Percentiles rank a stretch among this genome's conserved stretches.
phyloP scores from a whole-genome alignment of 2,797 vertebrate genomes.

The Chaenodraco wilsoni region DNA sequence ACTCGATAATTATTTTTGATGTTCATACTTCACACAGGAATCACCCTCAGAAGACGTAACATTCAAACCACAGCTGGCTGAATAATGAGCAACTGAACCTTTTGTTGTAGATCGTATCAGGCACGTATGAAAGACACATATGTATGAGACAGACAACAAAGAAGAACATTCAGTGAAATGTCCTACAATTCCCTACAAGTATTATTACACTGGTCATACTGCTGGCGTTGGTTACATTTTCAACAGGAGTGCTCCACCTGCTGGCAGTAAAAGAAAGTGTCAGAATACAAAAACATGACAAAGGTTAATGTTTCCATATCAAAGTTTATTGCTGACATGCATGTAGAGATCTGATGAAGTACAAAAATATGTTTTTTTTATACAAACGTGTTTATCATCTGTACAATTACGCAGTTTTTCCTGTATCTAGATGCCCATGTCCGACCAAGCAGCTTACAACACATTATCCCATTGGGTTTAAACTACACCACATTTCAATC shows the following conservation, averaged over 20 bases:
- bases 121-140: conserved; percentile 28
- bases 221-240: conserved; percentile 7
- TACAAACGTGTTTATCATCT: conserved; percentile 92
- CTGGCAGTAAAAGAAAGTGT: conserved; percentile 34
- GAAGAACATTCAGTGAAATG: conserved; percentile 11
- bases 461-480: conserved; percentile 74
- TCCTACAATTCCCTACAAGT: not conserved
- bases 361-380: conserved; percentile 96
- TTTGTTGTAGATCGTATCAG: conserved; percentile 1
- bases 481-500: conserved; percentile 74
- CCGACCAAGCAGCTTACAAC: conserved; percentile 83
- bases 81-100: not conserved
- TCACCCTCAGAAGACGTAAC: conserved; percentile 1
- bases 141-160: conserved; percentile 13
- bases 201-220: not conserved
- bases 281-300: conserved; percentile 17
- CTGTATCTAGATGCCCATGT: conserved; percentile 81
- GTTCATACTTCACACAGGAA: conserved; percentile 11
- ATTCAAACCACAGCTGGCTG: not conserved
- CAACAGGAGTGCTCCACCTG: conserved; percentile 63
- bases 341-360: conserved; percentile 96
- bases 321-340: conserved; percentile 99
- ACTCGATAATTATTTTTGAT: conserved; percentile 27
- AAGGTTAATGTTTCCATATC: conserved; percentile 80
- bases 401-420: conserved; percentile 82